phyloP scores from a whole-genome alignment of 2,797 vertebrate genomes.

The Takifugu rubripes region DNA sequence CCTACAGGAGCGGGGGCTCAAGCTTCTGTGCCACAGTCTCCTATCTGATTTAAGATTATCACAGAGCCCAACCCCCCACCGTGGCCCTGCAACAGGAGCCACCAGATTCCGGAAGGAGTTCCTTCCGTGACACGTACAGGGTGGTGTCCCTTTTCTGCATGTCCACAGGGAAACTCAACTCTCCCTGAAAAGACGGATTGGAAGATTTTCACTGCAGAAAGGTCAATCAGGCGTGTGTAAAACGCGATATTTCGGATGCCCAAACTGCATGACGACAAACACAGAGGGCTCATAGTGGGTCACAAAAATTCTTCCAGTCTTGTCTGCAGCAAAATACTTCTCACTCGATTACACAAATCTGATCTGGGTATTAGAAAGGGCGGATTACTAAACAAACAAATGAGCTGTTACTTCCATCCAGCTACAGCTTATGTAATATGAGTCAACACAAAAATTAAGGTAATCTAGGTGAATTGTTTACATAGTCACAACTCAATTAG shows the following conservation, averaged over 20 bases:
- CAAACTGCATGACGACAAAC: no score
- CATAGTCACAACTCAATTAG: slow-evolving; percentile 10
- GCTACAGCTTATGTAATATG: slow-evolving; percentile 6
- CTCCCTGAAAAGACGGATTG: slow-evolving; percentile 27
- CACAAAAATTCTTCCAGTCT: no score
- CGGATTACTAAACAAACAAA: slow-evolving; percentile 13
- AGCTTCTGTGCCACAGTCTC: not conserved
- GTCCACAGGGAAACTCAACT: slow-evolving; percentile 55
- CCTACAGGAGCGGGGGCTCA: not conserved
- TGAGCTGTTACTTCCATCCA: not conserved
- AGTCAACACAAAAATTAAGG: slow-evolving; percentile 14
- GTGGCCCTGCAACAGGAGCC: slow-evolving; percentile 64
- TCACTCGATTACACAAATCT: slow-evolving; percentile 5
- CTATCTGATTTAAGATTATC: slow-evolving; percentile 56
- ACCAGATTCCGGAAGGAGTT: slow-evolving; percentile 59
- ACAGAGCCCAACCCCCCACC: slow-evolving; percentile 49
- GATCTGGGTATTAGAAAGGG: slow-evolving; percentile 2
- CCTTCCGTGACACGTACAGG: slow-evolving; percentile 54
- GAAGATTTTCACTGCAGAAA: not conserved
- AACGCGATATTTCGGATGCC: no score
- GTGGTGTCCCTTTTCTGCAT: slow-evolving; percentile 61
- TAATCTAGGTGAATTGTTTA: slow-evolving; percentile 11
- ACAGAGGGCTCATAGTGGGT: no score
- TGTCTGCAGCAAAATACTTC: no score
- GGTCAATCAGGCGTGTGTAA: not conserved